Conservation (phyloP, 2,797 vertebrate genomes). For the Discoglossus pictus region DNA sequence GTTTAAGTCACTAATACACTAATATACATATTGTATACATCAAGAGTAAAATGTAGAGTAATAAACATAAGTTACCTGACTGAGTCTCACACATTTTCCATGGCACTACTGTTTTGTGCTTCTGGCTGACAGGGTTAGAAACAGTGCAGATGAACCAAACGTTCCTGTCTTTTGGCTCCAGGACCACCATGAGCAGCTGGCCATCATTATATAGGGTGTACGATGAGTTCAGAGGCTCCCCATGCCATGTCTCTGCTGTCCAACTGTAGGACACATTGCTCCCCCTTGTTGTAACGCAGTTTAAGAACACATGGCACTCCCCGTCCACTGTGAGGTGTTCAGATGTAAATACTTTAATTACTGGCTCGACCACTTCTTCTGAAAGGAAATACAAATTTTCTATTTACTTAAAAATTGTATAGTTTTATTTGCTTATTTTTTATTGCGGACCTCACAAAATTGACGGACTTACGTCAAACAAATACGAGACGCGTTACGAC, state of each 20-base stretch:
- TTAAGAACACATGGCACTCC: slow-evolving; percentile 57
- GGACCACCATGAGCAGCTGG: slow-evolving; percentile 42
- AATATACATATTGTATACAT: too few relatives aligned
- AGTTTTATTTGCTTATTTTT: too few relatives aligned
- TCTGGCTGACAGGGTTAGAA: slow-evolving; percentile 57
- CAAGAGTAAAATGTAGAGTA: too few relatives aligned
- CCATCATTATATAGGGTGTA: slow-evolving; percentile 14
- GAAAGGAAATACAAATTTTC: neutral
- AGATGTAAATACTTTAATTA: slow-evolving; percentile 55
- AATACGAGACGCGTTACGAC: too few relatives aligned
- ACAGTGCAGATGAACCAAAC: slow-evolving; percentile 57
- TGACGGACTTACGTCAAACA: too few relatives aligned
- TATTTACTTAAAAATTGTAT: too few relatives aligned
- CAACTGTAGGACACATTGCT: slow-evolving; percentile 61
- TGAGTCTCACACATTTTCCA: slow-evolving; percentile 55
- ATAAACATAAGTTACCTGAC: slow-evolving; percentile 49
- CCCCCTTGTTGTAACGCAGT: slow-evolving; percentile 51
- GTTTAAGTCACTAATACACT: too few relatives aligned
- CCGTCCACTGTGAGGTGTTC: neutral
- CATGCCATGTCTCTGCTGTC: slow-evolving; percentile 20
- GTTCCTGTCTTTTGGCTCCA: slow-evolving; percentile 42
- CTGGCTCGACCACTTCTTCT: slow-evolving; percentile 57
- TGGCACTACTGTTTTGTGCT: slow-evolving; percentile 42
- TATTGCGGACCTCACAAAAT: too few relatives aligned
- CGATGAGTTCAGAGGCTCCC: neutral